Percentiles rank a stretch among this genome's conserved stretches.
Evolutionary conservation across 2,888 invertebrate genomes (phyloP).

Genomic region (Campoletis raptor): DNA sequence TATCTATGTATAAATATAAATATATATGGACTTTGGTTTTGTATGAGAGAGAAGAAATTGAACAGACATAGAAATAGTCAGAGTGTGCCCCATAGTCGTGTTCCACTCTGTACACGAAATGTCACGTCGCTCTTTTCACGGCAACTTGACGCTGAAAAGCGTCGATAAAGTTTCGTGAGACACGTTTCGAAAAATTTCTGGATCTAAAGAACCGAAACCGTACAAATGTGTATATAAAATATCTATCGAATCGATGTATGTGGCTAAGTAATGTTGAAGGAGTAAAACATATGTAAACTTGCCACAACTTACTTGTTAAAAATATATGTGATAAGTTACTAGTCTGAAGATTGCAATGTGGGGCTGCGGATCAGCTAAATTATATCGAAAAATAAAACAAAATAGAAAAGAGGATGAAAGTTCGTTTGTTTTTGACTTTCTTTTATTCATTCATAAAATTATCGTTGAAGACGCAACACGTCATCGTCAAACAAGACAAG

Average conservation of each 20-base stretch:
- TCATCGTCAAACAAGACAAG: no score
- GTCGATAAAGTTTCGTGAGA: constrained; percentile 78
- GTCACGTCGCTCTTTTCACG: constrained; percentile 74
- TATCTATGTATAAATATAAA: background rate
- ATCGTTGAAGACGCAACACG: no score
- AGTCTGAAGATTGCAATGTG: no score
- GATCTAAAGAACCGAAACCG: constrained; percentile 24
- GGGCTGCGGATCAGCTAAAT: no score
- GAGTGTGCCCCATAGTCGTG: constrained; percentile 71
- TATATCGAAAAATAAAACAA: no score
- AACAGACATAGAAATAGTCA: constrained; percentile 77
- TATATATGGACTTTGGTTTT: background rate
- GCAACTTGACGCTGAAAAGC: constrained; percentile 76
- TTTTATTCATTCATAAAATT: no score
- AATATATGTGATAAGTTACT: no score
- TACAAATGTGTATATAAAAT: background rate
- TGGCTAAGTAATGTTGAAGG: no score
- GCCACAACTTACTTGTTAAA: background rate
- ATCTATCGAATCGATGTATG: background rate
- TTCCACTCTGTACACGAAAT: constrained; percentile 27
- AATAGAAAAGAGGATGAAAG: no score
- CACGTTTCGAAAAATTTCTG: constrained; percentile 77
- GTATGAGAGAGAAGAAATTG: constrained; percentile 52
- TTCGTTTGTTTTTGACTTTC: no score
- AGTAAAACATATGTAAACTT: background rate